A percentile compares a stretch with the other conserved stretches of the same genome.
Conservation (phyloP, 2,888 invertebrate genomes). For the Andrena fulva region DNA sequence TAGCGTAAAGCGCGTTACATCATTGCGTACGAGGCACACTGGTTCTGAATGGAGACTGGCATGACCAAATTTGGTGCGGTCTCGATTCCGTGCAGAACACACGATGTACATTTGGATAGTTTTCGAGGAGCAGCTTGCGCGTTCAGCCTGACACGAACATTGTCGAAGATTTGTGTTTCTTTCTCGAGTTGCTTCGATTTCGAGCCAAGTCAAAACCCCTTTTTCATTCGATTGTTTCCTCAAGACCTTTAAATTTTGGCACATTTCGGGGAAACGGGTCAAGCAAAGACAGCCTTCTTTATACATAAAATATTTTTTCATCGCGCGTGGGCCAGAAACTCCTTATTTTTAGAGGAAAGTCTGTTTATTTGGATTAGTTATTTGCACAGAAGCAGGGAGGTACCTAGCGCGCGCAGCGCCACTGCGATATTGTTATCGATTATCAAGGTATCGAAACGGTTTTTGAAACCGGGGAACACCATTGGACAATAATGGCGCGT, state of each 20-base stretch:
- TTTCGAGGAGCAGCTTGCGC: slow-evolving; percentile 13
- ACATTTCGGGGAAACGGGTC: background rate
- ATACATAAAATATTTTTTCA: slow-evolving; percentile 16
- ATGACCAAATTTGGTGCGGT: slow-evolving; percentile 79
- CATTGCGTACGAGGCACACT: slow-evolving; percentile 72
- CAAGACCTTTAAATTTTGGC: background rate
- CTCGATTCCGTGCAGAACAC: slow-evolving; percentile 62
- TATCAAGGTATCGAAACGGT: background rate
- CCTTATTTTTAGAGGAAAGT: slow-evolving; percentile 76
- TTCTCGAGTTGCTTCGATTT: background rate
- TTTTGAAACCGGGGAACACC: background rate
- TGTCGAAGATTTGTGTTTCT: background rate
- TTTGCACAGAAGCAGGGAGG: slow-evolving; percentile 73
- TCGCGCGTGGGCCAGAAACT: slow-evolving; percentile 12
- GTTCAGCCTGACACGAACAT: background rate
- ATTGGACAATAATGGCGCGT: background rate
- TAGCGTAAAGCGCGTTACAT: slow-evolving; percentile 55
- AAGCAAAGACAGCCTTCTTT: background rate
- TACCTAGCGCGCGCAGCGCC: slow-evolving; percentile 31
- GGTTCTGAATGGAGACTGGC: slow-evolving; percentile 75
- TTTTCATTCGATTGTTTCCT: background rate
- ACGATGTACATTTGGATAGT: slow-evolving; percentile 46
- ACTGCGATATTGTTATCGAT: slow-evolving; percentile 38
- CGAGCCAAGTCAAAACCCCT: too few species aligned
- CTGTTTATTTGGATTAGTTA: slow-evolving; percentile 80